These are phyloP conservation scores for Anthophora plumipes DNA, from an alignment of 2,888 invertebrate genomes.

Conservation along the genomic window DNA sequence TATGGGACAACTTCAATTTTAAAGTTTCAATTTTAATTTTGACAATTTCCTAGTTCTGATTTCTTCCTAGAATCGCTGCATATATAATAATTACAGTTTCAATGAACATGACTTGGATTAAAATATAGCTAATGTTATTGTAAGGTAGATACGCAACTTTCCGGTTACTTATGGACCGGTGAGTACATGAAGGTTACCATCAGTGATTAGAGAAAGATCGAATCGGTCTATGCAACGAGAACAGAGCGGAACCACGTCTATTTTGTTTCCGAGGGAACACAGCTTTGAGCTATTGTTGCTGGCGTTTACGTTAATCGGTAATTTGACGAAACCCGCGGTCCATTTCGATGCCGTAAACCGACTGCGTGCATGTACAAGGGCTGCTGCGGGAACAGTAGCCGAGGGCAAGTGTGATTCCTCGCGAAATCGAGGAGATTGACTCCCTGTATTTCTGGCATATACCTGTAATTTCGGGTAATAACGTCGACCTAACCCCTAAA, in stretches of 20 bases:
- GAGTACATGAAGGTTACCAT: background rate
- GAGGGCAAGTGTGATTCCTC: constrained; percentile 53
- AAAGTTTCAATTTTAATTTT: too few relatives aligned
- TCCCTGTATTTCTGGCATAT: constrained; percentile 12
- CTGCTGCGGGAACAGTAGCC: constrained; percentile 49
- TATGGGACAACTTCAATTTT: too few relatives aligned
- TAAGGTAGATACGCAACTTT: too few relatives aligned
- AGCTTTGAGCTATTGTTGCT: constrained; percentile 79
- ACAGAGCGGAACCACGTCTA: constrained; percentile 22
- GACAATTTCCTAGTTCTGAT: too few relatives aligned
- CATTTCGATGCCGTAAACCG: constrained; percentile 64
- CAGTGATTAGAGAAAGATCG: background rate
- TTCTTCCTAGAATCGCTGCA: too few relatives aligned
- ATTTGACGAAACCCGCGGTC: constrained; percentile 74
- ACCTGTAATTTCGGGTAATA: constrained; percentile 39
- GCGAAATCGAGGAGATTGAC: constrained; percentile 48
- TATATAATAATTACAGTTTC: too few relatives aligned
- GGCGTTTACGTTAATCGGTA: constrained; percentile 79
- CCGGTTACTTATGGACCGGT: too few relatives aligned
- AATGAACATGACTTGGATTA: too few relatives aligned
- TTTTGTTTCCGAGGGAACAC: constrained; percentile 70
- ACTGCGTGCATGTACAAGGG: constrained; percentile 35
- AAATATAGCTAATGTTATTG: too few relatives aligned
- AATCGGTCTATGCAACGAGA: background rate
- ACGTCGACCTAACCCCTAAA: background rate